Conservation (phyloP, 2,797 vertebrate species). For the Oreochromis grahami region DNA sequence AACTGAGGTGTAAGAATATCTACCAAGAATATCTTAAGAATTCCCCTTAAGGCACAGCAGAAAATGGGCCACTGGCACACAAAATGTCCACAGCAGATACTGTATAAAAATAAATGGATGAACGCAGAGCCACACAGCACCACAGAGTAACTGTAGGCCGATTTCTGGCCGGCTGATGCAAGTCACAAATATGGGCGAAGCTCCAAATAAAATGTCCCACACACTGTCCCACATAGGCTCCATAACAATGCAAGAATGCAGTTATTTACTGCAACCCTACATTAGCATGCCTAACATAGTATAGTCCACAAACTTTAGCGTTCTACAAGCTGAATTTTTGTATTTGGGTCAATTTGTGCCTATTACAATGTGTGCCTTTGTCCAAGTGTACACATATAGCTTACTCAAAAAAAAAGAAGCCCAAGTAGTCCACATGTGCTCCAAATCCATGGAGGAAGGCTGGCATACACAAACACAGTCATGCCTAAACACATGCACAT, state of each 20-base stretch:
- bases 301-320: neutral
- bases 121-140: constrained; percentile 24
- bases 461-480: constrained; percentile 14
- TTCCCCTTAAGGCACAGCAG: constrained; percentile 49
- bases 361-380: neutral
- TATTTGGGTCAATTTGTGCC: constrained; percentile 1
- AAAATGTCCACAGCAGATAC: constrained; percentile 57
- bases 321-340: neutral
- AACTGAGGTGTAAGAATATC: constrained; percentile 51
- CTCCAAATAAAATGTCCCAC: constrained; percentile 54
- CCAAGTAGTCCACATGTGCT: constrained; percentile 6
- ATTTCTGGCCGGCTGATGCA: constrained; percentile 40
- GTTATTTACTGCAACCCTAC: neutral
- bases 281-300: constrained; percentile 2
- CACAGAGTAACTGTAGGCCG: constrained; percentile 36
- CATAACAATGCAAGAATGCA: constrained; percentile 7
- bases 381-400: neutral
- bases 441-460: constrained; percentile 26
- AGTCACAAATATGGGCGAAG: constrained; percentile 34
- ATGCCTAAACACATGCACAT: neutral
- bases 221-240: constrained; percentile 45
- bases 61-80: constrained; percentile 69
- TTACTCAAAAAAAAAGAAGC: neutral
- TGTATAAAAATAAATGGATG: constrained; percentile 62
- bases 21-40: constrained; percentile 56